These are phyloP conservation scores for Limulus polyphemus DNA, from an alignment of 2,888 invertebrate genomes.

Conservation along the genomic window DNA sequence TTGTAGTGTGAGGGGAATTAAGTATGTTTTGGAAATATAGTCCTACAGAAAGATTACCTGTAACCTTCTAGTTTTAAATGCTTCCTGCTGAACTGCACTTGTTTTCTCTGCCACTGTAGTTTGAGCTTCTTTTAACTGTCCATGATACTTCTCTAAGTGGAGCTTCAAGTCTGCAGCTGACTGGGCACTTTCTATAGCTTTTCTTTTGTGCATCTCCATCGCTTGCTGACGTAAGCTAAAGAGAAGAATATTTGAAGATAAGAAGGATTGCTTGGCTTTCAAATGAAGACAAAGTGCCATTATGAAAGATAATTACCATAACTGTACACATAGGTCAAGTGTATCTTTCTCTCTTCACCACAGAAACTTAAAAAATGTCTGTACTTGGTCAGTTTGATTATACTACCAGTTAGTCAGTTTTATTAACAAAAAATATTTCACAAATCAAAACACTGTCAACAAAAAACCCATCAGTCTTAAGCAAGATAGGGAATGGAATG, in stretches of 20 bases:
- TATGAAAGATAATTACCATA: not conserved
- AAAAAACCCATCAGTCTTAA: too few species aligned
- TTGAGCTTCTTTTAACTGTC: constrained; percentile 95
- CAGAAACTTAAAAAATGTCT: too few species aligned
- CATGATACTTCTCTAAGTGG: constrained; percentile 93
- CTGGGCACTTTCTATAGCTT: constrained; percentile 94
- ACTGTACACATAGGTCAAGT: too few species aligned
- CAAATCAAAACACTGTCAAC: too few species aligned
- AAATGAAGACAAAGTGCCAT: not conserved
- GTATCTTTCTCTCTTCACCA: too few species aligned
- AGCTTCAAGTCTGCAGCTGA: constrained; percentile 92
- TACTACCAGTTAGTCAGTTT: too few species aligned
- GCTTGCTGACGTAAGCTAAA: constrained; percentile 73
- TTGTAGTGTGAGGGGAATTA: not conserved
- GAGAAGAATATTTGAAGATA: not conserved
- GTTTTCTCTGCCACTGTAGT: constrained; percentile 94
- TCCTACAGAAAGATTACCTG: constrained; percentile 32
- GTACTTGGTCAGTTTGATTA: too few species aligned
- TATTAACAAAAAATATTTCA: too few species aligned
- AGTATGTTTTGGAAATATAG: constrained; percentile 1
- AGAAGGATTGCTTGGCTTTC: not conserved
- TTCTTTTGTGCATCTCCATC: constrained; percentile 94
- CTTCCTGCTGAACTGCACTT: constrained; percentile 85
- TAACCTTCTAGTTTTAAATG: constrained; percentile 87
- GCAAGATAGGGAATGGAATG: too few species aligned